Evolutionary conservation across 1,140 invertebrate genomes (phyloP).

Genomic region (Drosophila erecta): DNA sequence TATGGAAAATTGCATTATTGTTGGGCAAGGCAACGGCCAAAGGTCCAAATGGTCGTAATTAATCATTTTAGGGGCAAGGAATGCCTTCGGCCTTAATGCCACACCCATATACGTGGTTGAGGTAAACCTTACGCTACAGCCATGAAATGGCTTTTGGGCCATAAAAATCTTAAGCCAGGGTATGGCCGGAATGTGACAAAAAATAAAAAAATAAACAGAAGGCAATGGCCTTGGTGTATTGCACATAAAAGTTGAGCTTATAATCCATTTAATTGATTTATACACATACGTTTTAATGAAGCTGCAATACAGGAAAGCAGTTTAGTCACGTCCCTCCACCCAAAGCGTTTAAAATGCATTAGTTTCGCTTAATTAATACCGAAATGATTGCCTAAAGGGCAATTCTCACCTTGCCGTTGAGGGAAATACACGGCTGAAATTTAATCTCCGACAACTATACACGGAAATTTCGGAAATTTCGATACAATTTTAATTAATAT

Average conservation of each 20-base stretch:
- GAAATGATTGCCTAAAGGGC: conserved; percentile 28
- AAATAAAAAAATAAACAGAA: neutral
- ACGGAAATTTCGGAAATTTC: conserved; percentile 12
- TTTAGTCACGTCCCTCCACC: conserved; percentile 21
- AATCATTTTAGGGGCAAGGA: conserved; percentile 47
- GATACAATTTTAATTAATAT: conserved; percentile 40
- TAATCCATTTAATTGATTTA: conserved; percentile 72
- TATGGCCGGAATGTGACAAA: conserved; percentile 5
- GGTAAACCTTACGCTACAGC: conserved; percentile 5
- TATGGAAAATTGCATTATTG: conserved; percentile 22
- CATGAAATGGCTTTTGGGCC: conserved; percentile 10
- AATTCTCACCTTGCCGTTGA: conserved; percentile 11
- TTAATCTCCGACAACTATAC: conserved; percentile 2
- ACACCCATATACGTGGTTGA: neutral
- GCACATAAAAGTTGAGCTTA: conserved; percentile 36
- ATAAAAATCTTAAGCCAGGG: conserved; percentile 48
- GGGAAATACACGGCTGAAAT: conserved; percentile 10
- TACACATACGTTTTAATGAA: conserved; percentile 60
- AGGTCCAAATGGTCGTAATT: conserved; percentile 45
- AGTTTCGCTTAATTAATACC: conserved; percentile 63
- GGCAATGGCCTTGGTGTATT: conserved; percentile 2
- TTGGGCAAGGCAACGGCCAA: conserved; percentile 2
- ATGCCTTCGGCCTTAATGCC: conserved; percentile 6
- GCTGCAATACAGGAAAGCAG: conserved; percentile 32
- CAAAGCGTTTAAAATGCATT: conserved; percentile 57